Evolutionary conservation across 2,888 invertebrate species (phyloP).

Genomic region (Drosophila birchii): DNA sequence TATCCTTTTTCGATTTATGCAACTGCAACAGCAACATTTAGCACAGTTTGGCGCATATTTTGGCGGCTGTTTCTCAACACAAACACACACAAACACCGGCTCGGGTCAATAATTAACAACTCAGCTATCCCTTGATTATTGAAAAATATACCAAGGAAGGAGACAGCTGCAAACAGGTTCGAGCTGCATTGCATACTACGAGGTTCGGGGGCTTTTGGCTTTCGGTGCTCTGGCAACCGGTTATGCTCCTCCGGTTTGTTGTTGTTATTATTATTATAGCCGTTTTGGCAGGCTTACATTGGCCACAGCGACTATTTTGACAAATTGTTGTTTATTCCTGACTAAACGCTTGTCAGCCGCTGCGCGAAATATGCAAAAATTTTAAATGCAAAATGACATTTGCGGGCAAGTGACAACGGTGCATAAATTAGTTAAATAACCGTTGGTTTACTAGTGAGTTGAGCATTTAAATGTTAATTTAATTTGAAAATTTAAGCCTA

Average conservation of each 20-base stretch:
- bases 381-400: constrained; percentile 49
- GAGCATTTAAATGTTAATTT: neutral
- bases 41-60: constrained; percentile 50
- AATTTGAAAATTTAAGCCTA: neutral
- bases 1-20: constrained; percentile 35
- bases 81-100: constrained; percentile 16
- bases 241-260: constrained; percentile 26
- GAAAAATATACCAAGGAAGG: constrained; percentile 52
- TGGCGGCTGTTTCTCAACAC: constrained; percentile 32
- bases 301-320: constrained; percentile 48
- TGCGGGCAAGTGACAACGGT: constrained; percentile 49
- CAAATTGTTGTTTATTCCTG: constrained; percentile 58
- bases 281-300: constrained; percentile 35
- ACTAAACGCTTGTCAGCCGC: constrained; percentile 70
- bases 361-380: constrained; percentile 32
- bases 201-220: neutral
- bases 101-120: constrained; percentile 65
- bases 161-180: constrained; percentile 77
- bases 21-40: constrained; percentile 24
- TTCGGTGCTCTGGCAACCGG: constrained; percentile 31
- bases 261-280: constrained; percentile 31
- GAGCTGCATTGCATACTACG: neutral
- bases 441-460: constrained; percentile 1
- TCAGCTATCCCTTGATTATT: constrained; percentile 76
- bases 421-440: constrained; percentile 48